phyloP scores from a whole-genome alignment of 2,888 invertebrate genomes.

The Tachina grossa region DNA sequence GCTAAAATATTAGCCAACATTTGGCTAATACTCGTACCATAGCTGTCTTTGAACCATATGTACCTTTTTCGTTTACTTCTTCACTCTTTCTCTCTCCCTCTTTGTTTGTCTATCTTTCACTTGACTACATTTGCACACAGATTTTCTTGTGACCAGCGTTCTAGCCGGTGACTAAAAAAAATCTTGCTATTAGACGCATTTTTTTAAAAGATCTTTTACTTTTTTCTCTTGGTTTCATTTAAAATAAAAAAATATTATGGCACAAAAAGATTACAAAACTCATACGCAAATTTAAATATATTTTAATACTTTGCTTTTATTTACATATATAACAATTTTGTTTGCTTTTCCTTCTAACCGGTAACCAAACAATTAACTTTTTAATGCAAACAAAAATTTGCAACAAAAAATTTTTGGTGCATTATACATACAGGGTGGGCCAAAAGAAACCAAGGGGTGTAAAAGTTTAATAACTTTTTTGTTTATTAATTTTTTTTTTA shows the following conservation, averaged over 20 bases:
- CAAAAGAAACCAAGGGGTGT: too few relatives aligned
- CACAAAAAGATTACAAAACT: not conserved
- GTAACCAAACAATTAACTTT: not conserved
- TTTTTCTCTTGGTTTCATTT: not conserved
- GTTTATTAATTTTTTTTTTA: too few relatives aligned
- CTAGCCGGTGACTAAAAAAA: constrained; percentile 44
- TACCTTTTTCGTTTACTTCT: constrained; percentile 16
- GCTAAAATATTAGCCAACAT: constrained; percentile 4
- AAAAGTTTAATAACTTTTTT: too few relatives aligned
- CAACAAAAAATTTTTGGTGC: not conserved
- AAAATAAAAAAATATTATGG: not conserved
- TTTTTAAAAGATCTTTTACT: not conserved
- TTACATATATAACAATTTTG: constrained; percentile 22
- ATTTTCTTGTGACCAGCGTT: not conserved
- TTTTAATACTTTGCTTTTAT: constrained; percentile 21
- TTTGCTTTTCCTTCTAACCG: not conserved
- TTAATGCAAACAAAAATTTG: not conserved
- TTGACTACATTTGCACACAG: not conserved
- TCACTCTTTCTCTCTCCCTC: not conserved
- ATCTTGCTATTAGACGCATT: constrained; percentile 17
- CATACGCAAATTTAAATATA: constrained; percentile 1
- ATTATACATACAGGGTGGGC: too few relatives aligned
- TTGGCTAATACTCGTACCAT: constrained; percentile 17
- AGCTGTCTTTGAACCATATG: constrained; percentile 13
- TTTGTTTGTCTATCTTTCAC: not conserved